Conservation (phyloP, 92 coral and sea anemone species). For the Porites cylindrica region DNA sequence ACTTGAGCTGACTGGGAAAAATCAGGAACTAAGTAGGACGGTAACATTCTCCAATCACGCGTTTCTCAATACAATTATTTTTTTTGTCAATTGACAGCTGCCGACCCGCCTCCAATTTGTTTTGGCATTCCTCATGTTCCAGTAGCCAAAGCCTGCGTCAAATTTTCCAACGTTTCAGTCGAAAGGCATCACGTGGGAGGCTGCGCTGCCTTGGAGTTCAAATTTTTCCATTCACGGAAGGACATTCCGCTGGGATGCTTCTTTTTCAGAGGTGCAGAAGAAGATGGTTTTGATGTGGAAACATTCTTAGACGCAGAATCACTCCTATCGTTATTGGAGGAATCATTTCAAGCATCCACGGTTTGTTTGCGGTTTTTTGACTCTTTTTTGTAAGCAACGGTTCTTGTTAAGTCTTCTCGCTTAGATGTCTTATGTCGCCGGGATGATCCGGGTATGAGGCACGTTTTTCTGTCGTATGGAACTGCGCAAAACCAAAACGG, state of each 20-base stretch:
- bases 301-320: constrained; percentile 27
- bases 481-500: too few species aligned
- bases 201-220: constrained; percentile 37
- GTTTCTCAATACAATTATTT: not conserved
- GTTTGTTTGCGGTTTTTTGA: not conserved
- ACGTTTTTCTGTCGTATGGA: too few species aligned
- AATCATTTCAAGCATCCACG: not conserved
- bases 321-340: not conserved
- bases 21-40: too few species aligned
- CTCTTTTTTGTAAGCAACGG: not conserved
- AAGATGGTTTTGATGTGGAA: not conserved
- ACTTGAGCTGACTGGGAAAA: too few species aligned
- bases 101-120: constrained; percentile 72
- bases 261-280: constrained; percentile 33
- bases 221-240: not conserved
- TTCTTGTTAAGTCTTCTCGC: too few species aligned
- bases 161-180: constrained; percentile 45
- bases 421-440: too few species aligned
- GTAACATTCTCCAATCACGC: not conserved
- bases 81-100: constrained; percentile 51
- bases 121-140: constrained; percentile 58
- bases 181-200: constrained; percentile 54
- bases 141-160: constrained; percentile 52
- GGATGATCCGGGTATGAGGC: too few species aligned
- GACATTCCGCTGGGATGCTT: constrained; percentile 58